Evolutionary conservation across 2,888 invertebrate species (phyloP), one percentile per base, ranked within the genome.

Genomic region (Siphlonurus alternatus): DNA sequence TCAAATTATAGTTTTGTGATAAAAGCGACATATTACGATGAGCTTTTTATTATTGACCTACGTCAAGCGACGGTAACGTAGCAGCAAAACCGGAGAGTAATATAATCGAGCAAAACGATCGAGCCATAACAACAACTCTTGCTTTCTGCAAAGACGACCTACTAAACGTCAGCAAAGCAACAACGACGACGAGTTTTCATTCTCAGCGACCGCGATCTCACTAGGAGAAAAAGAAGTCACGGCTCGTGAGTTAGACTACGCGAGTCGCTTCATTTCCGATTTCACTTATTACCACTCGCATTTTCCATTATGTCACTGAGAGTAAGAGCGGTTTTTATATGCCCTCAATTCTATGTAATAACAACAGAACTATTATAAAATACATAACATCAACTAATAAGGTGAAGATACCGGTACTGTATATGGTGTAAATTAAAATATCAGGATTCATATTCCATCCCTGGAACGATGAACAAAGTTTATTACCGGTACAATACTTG

Each of bases 121-220:
- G 38, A 38, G 38, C 38, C 5, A 56, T 20, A 56, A 56, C 20
- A 56, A 56, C 56, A 56, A 56, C 56, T 56, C 20, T 56, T 56
- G 56, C 56, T 56, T 56, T 56, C 56, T 56, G 56, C 56, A 56
- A 56, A 56, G 38, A 38, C 38, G 38, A 38, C 38, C 38, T 38
- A 38, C 38, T 38, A 38, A 56, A 56, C 5, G 53, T 15, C 10
- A 51, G n/a, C 53, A 10, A 51, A 51, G 53, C 53, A 51, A 51
- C n/a, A n/a, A n/a, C n/a, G n/a, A n/a, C n/a, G n/a, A n/a, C n/a
- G n/a, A n/a, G n/a, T n/a, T n/a, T n/a, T n/a, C n/a, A n/a, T n/a
- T n/a, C n/a, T n/a, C n/a, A n/a, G n/a, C n/a, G n/a, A n/a, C n/a
- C n/a, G n/a, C n/a, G n/a, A n/a, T n/a, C n/a, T n/a, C n/a, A n/a